A percentile compares a stretch with the other conserved stretches of the same genome.
Evolutionary conservation across 1,140 invertebrate species (phyloP).

Genomic region (Campoletis sonorensis): DNA sequence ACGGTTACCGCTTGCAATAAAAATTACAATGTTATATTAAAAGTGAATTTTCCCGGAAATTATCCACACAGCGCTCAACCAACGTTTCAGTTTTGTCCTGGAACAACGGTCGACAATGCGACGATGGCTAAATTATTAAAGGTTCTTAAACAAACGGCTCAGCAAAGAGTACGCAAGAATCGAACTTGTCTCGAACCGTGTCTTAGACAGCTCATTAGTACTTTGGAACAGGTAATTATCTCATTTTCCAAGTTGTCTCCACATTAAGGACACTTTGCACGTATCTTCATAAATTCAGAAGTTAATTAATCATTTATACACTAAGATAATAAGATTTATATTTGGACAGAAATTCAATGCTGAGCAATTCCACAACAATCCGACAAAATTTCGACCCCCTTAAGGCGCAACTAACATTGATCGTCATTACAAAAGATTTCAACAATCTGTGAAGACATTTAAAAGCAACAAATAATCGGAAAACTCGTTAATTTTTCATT

Average conservation of each 20-base stretch:
- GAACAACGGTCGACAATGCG: slow-evolving; percentile 80
- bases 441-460: no score
- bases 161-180: slow-evolving; percentile 86
- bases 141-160: slow-evolving; percentile 85
- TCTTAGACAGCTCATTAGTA: slow-evolving; percentile 84
- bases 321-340: no score
- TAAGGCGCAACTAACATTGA: no score
- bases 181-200: slow-evolving; percentile 89
- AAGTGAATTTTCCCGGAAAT: slow-evolving; percentile 87
- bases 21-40: slow-evolving; percentile 85
- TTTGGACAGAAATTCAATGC: no score
- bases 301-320: no score
- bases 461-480: no score
- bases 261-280: no score
- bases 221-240: slow-evolving; percentile 80
- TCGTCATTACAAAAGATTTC: no score
- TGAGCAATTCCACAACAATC: no score
- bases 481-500: no score
- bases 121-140: slow-evolving; percentile 81
- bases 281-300: no score
- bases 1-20: slow-evolving; percentile 86
- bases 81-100: slow-evolving; percentile 82
- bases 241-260: neutral
- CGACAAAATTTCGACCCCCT: no score
- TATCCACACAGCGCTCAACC: slow-evolving; percentile 87